Percentiles rank a stretch among this genome's conserved stretches.
phyloP scores from a whole-genome alignment of 2,113 vertebrate genomes.

The Tringa solitaria region DNA sequence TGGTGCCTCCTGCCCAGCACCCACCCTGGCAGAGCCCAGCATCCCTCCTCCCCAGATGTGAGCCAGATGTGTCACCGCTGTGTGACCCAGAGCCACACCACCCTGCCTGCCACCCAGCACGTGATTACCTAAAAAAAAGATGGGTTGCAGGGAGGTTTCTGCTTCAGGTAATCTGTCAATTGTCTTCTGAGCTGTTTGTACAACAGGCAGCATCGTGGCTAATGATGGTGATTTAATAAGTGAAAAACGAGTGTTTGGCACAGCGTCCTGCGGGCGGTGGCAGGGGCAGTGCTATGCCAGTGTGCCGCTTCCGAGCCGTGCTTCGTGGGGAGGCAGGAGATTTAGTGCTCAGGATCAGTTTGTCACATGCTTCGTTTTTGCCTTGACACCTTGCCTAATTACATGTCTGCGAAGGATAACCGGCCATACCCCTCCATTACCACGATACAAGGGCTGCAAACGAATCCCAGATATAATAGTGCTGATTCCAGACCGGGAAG shows the following conservation, averaged over 20 bases:
- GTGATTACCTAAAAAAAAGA: neutral
- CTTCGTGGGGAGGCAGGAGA: neutral
- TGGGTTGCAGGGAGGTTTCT: neutral
- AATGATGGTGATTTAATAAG: neutral
- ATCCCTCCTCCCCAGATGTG: neutral
- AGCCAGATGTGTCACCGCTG: neutral
- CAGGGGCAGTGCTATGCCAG: neutral
- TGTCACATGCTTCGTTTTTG: neutral
- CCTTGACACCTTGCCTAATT: neutral
- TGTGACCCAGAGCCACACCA: neutral
- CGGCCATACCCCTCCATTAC: neutral
- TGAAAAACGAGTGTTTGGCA: neutral
- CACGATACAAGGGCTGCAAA: neutral
- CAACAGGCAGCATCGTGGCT: neutral
- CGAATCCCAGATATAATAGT: neutral
- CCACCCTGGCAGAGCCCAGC: neutral
- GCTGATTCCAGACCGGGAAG: neutral
- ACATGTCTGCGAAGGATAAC: neutral
- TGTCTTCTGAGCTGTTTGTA: neutral
- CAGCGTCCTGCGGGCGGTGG: neutral
- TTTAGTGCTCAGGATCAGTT: neutral
- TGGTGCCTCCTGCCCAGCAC: fast-evolving
- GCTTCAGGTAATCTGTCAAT: neutral
- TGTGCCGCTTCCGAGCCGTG: fast-evolving
- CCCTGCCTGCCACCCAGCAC: neutral